Evolutionary conservation across 2,888 invertebrate species (phyloP).

Genomic region (Yponomeuta cagnagella): DNA sequence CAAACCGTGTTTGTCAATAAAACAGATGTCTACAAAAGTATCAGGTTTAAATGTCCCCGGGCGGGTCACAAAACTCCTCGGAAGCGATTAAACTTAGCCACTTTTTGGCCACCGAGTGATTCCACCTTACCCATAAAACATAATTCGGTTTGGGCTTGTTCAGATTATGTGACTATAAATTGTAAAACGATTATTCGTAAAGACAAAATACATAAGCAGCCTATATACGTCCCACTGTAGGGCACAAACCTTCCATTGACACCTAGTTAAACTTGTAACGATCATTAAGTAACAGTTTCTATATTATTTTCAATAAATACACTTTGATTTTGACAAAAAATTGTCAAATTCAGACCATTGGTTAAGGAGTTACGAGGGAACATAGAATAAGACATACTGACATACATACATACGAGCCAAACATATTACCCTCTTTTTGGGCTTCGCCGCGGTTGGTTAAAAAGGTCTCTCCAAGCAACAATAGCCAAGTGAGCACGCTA

Average conservation of each 20-base stretch:
- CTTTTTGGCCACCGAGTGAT: constrained; percentile 22
- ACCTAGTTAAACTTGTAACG: too few species aligned
- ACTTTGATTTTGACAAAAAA: neutral
- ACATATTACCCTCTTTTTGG: too few species aligned
- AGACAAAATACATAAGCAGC: too few species aligned
- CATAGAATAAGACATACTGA: too few species aligned
- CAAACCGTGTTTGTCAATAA: neutral
- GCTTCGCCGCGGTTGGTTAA: neutral
- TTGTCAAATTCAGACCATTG: neutral
- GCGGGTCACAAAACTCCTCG: constrained; percentile 12
- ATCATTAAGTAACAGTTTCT: too few species aligned
- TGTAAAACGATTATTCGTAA: too few species aligned
- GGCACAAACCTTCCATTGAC: too few species aligned
- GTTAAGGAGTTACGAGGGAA: too few species aligned
- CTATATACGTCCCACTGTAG: too few species aligned
- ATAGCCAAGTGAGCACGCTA: constrained; percentile 1
- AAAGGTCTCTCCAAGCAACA: neutral
- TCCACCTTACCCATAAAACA: constrained; percentile 15
- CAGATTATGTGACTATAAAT: neutral
- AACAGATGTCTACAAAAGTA: neutral
- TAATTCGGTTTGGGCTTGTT: constrained; percentile 13
- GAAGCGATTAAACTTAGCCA: constrained; percentile 44
- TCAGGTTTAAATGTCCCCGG: constrained; percentile 10
- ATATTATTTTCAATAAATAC: too few species aligned
- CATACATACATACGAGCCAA: too few species aligned